Conservation (phyloP, 2,113 vertebrate species). For the Tiliqua scincoides region DNA sequence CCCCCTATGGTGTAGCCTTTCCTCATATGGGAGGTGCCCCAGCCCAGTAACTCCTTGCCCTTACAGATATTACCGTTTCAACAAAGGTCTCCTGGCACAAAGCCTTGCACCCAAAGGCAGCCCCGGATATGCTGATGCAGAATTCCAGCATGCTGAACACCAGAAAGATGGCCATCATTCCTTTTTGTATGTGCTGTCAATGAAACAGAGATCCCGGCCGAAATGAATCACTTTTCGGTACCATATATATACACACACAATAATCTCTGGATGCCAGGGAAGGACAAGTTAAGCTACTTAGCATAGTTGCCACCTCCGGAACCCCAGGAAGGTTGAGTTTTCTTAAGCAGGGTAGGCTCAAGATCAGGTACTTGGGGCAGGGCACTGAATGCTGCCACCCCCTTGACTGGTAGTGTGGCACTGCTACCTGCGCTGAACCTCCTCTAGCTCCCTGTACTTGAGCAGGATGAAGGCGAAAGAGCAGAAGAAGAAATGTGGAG, state of each 20-base stretch:
- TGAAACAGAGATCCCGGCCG: background rate
- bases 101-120: slow-evolving; percentile 28
- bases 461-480: too few relatives aligned
- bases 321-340: background rate
- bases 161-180: background rate
- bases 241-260: background rate
- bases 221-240: background rate
- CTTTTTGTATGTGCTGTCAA: background rate
- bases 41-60: too few relatives aligned
- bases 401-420: too few relatives aligned
- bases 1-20: too few relatives aligned
- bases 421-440: too few relatives aligned
- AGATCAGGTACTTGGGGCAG: too few relatives aligned
- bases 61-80: slow-evolving; percentile 7
- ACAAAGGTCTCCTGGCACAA: background rate
- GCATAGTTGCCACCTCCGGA: background rate
- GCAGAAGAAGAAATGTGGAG: too few relatives aligned
- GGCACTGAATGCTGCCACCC: background rate
- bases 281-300: background rate
- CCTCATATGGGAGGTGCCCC: too few relatives aligned
- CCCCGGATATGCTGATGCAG: slow-evolving; percentile 7
- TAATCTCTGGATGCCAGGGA: background rate
- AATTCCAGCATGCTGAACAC: background rate
- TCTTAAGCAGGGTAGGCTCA: background rate
- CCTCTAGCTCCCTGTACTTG: too few relatives aligned